Evolutionary conservation across 2,888 invertebrate species (phyloP).

Genomic region (Blastobasis lacticolella): DNA sequence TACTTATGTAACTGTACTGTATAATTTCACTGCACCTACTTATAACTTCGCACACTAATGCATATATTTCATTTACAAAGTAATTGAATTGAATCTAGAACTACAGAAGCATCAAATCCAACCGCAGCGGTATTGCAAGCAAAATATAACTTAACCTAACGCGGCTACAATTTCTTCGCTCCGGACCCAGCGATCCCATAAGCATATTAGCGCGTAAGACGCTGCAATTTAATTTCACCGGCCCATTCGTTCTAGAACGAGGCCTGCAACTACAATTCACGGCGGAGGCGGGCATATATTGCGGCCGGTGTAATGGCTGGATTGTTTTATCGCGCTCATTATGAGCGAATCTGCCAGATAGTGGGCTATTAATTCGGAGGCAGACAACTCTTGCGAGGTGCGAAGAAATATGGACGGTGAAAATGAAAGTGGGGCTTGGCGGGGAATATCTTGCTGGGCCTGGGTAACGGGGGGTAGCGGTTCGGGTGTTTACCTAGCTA

Average conservation of each 20-base stretch:
- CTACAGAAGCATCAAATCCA: no score
- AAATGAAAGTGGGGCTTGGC: constrained; percentile 1
- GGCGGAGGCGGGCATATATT: constrained; percentile 39
- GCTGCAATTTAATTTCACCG: constrained; percentile 39
- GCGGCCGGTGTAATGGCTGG: constrained; percentile 40
- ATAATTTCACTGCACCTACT: no score
- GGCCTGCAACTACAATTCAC: constrained; percentile 41
- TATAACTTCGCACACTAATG: no score
- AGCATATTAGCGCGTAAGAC: constrained; percentile 20
- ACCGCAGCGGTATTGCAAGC: no score
- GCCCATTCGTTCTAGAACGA: constrained; percentile 44
- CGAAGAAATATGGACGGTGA: constrained; percentile 6
- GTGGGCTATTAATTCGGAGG: constrained; percentile 39
- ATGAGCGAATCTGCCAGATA: constrained; percentile 38
- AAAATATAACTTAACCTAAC: no score
- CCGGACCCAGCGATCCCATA: constrained; percentile 1
- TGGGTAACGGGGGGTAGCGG: no score
- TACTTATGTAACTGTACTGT: no score
- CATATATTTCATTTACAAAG: no score
- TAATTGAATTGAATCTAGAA: no score
- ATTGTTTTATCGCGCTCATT: constrained; percentile 68
- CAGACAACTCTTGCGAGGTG: constrained; percentile 7
- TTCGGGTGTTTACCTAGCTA: no score
- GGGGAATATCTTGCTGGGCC: no score
- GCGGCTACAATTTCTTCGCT: no score